These are phyloP conservation scores for Oryctes rhinoceros DNA, from an alignment of 1,140 invertebrate genomes.

Conservation along the genomic window DNA sequence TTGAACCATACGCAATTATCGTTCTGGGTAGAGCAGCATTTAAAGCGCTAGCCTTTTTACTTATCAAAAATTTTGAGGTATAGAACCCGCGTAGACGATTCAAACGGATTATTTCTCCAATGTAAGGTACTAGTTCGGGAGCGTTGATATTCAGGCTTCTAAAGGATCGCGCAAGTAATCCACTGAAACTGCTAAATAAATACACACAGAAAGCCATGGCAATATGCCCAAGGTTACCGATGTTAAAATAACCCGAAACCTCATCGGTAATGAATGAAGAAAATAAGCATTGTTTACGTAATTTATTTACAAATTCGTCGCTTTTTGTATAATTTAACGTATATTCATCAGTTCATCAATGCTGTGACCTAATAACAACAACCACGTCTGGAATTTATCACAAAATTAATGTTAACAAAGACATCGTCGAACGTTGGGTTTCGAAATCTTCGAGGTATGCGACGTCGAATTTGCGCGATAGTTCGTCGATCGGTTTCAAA, in stretches of 20 bases:
- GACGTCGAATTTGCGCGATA: too few relatives aligned
- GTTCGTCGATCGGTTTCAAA: too few relatives aligned
- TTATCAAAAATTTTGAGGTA: too few relatives aligned
- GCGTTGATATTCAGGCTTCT: not conserved
- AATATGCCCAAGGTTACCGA: not conserved
- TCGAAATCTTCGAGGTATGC: too few relatives aligned
- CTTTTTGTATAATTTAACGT: not conserved
- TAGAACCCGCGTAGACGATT: too few relatives aligned
- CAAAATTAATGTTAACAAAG: too few relatives aligned
- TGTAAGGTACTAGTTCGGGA: not conserved
- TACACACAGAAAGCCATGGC: not conserved
- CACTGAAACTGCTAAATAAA: not conserved
- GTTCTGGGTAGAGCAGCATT: too few relatives aligned
- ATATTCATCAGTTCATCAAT: not conserved
- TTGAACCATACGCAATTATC: too few relatives aligned
- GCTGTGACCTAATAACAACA: constrained; percentile 10
- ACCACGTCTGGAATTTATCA: not conserved
- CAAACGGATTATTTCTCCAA: too few relatives aligned
- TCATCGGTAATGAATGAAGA: not conserved
- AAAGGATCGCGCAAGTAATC: not conserved
- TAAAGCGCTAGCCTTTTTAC: too few relatives aligned
- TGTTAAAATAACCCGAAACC: not conserved
- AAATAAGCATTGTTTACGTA: not conserved
- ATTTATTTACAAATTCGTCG: not conserved
- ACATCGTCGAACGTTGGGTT: too few relatives aligned